A percentile compares a stretch with the other conserved stretches of the same genome.
These are phyloP conservation scores for Erebia ligea DNA, from an alignment of 2,888 invertebrate genomes.

Conservation along the genomic window DNA sequence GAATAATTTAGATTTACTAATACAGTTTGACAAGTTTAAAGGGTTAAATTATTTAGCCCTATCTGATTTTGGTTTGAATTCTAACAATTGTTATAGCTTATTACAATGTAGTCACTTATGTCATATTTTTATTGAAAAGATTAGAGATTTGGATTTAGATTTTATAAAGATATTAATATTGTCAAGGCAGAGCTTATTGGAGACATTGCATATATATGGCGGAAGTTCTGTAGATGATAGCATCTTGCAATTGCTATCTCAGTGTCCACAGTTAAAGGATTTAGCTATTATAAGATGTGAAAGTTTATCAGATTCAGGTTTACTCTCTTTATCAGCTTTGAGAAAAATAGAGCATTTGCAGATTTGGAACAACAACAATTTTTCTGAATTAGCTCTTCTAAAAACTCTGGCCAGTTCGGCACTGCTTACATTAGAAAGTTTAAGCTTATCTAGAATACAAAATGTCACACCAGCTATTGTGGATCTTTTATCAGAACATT, in stretches of 20 bases:
- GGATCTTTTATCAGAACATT: constrained; percentile 70
- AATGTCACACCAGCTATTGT: constrained; percentile 70
- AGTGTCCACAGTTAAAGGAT: constrained; percentile 63
- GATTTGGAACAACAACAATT: constrained; percentile 73
- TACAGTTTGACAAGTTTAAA: constrained; percentile 64
- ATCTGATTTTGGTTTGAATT: constrained; percentile 71
- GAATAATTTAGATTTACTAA: constrained; percentile 53
- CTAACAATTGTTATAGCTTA: constrained; percentile 62
- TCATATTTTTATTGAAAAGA: constrained; percentile 73
- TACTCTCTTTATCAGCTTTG: constrained; percentile 57
- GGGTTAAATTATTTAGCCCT: constrained; percentile 61
- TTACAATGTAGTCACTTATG: constrained; percentile 62
- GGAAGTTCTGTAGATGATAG: constrained; percentile 66
- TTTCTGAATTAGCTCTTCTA: constrained; percentile 62
- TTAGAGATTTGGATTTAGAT: constrained; percentile 60
- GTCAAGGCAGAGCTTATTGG: constrained; percentile 58
- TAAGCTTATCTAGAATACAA: constrained; percentile 70
- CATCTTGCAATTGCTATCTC: constrained; percentile 59
- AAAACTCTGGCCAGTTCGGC: constrained; percentile 59
- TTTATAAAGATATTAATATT: constrained; percentile 62
- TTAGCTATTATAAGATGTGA: constrained; percentile 73
- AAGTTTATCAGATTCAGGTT: constrained; percentile 65
- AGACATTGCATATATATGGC: constrained; percentile 69
- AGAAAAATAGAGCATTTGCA: constrained; percentile 62
- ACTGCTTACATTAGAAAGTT: constrained; percentile 59